A percentile compares a stretch with the other conserved stretches of the same genome.
Conservation (phyloP, 2,113 vertebrate species). For the Strix uralensis region DNA sequence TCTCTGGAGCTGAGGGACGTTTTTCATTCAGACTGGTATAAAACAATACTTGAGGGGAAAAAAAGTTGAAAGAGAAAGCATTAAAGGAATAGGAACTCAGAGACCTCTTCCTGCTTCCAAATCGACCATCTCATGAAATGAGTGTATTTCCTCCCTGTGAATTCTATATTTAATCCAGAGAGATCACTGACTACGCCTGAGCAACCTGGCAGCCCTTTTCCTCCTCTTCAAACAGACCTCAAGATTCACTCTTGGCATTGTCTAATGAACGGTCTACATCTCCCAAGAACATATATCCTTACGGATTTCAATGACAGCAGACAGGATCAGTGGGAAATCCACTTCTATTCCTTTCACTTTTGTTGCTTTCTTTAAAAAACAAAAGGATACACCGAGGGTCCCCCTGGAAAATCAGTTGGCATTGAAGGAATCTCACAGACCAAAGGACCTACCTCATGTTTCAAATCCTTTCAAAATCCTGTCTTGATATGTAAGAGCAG, state of each 20-base stretch:
- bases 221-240: conserved; percentile 54
- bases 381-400: neutral
- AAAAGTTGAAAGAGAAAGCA: conserved; percentile 59
- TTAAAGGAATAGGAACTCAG: conserved; percentile 62
- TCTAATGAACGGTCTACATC: neutral
- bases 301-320: conserved; percentile 10
- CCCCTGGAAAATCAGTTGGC: conserved; percentile 29
- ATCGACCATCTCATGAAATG: conserved; percentile 53
- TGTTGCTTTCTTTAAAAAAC: conserved; percentile 30
- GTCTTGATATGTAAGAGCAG: neutral
- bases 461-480: neutral
- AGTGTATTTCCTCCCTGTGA: conserved; percentile 42
- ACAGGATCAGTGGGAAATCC: conserved; percentile 36
- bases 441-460: neutral
- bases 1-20: neutral
- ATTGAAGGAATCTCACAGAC: neutral
- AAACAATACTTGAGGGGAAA: conserved; percentile 55
- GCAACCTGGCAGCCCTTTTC: conserved; percentile 39
- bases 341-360: conserved; percentile 7
- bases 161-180: conserved; percentile 56
- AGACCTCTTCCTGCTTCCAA: conserved; percentile 56
- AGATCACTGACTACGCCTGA: conserved; percentile 43
- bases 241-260: conserved; percentile 22
- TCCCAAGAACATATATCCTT: conserved; percentile 24
- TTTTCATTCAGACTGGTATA: conserved; percentile 44